Conservation (phyloP, 2,888 invertebrate species). For the Stegana nigrithorax region DNA sequence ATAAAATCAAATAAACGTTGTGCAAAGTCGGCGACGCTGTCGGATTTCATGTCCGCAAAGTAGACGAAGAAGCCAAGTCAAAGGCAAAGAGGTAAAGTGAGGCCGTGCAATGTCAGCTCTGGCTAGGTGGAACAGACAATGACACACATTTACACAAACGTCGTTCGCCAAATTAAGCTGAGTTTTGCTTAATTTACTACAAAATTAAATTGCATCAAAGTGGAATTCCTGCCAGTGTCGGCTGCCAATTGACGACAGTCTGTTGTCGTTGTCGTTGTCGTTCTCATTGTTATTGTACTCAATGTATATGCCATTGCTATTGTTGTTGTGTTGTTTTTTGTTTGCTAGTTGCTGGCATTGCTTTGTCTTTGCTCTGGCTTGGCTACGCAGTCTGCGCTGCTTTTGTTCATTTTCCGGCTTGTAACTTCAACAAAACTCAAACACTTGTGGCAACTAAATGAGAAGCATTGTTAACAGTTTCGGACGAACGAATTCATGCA, state of each 20-base stretch:
- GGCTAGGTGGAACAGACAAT: no score
- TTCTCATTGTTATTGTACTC: not conserved
- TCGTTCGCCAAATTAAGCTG: constrained; percentile 41
- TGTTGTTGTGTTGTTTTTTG: constrained; percentile 31
- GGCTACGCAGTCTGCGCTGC: not conserved
- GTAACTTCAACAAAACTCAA: constrained; percentile 43
- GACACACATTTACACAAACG: constrained; percentile 42
- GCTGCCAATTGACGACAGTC: no score
- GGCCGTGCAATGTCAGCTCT: no score
- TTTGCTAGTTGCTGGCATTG: no score
- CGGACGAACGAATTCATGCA: constrained; percentile 40
- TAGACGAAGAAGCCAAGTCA: not conserved
- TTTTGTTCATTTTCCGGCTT: constrained; percentile 52
- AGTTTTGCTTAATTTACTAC: constrained; percentile 50
- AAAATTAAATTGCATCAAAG: constrained; percentile 48
- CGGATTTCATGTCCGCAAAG: no score
- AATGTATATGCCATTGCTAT: not conserved
- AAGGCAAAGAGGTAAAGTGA: not conserved
- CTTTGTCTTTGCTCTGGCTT: constrained; percentile 30
- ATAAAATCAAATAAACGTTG: constrained; percentile 35
- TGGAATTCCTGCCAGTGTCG: constrained; percentile 40
- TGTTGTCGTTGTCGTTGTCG: not conserved
- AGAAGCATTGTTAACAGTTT: constrained; percentile 48
- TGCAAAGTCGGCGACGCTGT: constrained; percentile 15
- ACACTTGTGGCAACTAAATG: constrained; percentile 52